Conservation (phyloP, 2,888 invertebrate species). For the Rhimphoctona megacephalus region DNA sequence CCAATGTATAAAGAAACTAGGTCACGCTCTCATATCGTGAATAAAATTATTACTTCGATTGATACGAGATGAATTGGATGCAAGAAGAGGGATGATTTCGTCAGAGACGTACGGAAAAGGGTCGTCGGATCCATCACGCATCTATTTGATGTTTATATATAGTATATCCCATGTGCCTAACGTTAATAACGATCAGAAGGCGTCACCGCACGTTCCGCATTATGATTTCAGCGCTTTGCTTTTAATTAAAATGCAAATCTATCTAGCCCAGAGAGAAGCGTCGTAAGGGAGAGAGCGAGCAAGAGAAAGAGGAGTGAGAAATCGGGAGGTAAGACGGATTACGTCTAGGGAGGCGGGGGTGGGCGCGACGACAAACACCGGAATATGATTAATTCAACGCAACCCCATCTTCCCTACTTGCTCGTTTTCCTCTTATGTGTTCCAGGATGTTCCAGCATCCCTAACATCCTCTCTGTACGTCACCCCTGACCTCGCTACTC, state of each 20-base stretch:
- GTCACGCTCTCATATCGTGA: conserved; percentile 27
- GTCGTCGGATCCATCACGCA: conserved; percentile 51
- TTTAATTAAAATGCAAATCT: conserved; percentile 88
- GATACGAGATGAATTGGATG: conserved; percentile 18
- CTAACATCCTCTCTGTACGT: conserved; percentile 47
- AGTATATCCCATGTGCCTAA: conserved; percentile 67
- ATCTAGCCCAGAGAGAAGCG: conserved; percentile 75
- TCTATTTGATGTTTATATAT: conserved; percentile 69
- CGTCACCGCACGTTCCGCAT: conserved; percentile 85
- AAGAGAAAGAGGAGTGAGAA: conserved; percentile 73
- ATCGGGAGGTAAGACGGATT: conserved; percentile 85
- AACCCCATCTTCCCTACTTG: conserved; percentile 80
- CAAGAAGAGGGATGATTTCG: conserved; percentile 45
- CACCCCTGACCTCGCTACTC: conserved; percentile 65
- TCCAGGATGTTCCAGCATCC: conserved; percentile 61
- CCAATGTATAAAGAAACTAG: conserved; percentile 19
- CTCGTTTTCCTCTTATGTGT: conserved; percentile 71
- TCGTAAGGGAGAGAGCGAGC: conserved; percentile 57
- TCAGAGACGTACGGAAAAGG: conserved; percentile 46
- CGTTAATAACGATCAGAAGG: conserved; percentile 75
- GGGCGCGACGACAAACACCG: conserved; percentile 84
- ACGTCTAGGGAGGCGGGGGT: conserved; percentile 77
- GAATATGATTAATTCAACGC: conserved; percentile 85
- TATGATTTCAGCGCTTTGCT: conserved; percentile 88
- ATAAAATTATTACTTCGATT: conserved; percentile 44